Conservation (phyloP, 2,113 vertebrate genomes). For the Sinocyclocheilus rhinocerous region DNA sequence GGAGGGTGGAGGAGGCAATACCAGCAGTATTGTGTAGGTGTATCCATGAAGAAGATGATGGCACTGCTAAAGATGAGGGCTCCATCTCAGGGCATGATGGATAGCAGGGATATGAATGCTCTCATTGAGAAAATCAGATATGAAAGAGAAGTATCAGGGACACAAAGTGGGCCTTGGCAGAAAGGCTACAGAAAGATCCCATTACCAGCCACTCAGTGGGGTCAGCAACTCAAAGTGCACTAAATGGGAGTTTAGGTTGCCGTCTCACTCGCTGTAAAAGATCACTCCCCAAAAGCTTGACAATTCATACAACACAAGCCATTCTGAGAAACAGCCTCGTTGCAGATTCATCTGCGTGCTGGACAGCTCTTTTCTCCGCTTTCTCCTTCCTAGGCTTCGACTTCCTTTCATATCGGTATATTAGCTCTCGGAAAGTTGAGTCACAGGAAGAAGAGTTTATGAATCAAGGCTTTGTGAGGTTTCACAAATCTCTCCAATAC, state of each 20-base stretch:
- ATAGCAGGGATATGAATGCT: constrained; percentile 40
- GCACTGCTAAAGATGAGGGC: constrained; percentile 22
- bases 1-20: constrained; percentile 34
- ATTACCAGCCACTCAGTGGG: constrained; percentile 49
- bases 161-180: constrained; percentile 4
- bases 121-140: constrained; percentile 51
- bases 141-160: constrained; percentile 38
- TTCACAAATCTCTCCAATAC: constrained; percentile 30
- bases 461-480: constrained; percentile 23
- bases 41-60: constrained; percentile 41
- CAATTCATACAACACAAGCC: constrained; percentile 58
- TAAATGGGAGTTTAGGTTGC: constrained; percentile 55
- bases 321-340: constrained; percentile 23
- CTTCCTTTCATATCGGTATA: constrained; percentile 40
- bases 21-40: constrained; percentile 33
- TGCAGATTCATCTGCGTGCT: constrained; percentile 34
- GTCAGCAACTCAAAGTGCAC: constrained; percentile 46
- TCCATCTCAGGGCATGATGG: constrained; percentile 30
- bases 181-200: constrained; percentile 42
- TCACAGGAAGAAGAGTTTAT: constrained; percentile 40
- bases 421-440: constrained; percentile 41
- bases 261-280: constrained; percentile 53
- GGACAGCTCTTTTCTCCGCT: constrained; percentile 52
- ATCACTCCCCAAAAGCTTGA: constrained; percentile 64
- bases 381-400: constrained; percentile 57